These are phyloP conservation scores for Diadema setosum DNA, from an alignment of 35 echinoderm and acorn worm genomes.

Conservation along the genomic window DNA sequence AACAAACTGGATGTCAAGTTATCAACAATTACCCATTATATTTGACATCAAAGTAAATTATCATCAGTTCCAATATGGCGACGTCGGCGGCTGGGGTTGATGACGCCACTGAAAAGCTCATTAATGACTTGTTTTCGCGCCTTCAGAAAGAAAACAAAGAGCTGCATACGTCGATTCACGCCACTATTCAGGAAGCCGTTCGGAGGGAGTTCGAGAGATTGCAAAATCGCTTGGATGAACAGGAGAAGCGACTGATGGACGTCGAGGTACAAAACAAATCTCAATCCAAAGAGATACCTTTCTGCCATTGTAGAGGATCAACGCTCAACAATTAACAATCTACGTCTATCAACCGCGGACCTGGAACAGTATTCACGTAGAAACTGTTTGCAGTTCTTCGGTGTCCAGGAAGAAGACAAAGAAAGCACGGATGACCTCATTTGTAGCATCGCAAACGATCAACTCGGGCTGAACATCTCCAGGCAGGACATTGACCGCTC, in stretches of 20 bases:
- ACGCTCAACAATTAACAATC: background rate
- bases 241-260: background rate
- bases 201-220: background rate
- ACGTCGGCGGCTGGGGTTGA: no score
- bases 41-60: no score
- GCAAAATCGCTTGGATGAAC: background rate
- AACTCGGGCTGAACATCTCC: background rate
- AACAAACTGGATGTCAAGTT: no score
- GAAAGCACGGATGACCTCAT: background rate
- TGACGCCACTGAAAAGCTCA: no score
- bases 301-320: background rate
- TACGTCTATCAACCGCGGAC: background rate
- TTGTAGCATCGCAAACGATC: background rate
- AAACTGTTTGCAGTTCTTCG: background rate
- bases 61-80: no score
- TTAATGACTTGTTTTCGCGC: background rate
- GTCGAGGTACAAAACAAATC: background rate
- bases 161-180: background rate
- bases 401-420: background rate
- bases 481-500: background rate
- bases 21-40: no score
- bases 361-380: background rate
- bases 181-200: background rate
- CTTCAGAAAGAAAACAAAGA: background rate
- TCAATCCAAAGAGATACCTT: background rate